Evolutionary conservation across 92 coral and sea anemone species (phyloP).

Genomic region (Porites cylindrica): DNA sequence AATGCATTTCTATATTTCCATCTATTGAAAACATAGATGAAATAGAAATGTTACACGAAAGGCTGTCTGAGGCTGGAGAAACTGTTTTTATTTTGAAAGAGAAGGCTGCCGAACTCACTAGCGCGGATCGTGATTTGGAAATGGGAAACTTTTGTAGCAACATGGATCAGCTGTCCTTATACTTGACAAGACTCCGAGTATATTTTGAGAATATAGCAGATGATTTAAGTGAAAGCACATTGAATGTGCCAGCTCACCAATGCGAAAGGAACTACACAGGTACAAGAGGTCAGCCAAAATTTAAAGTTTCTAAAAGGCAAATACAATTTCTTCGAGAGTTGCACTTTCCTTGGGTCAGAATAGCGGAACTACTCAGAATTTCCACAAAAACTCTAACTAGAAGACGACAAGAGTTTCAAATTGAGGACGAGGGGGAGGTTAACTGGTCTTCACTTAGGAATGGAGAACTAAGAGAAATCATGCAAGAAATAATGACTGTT

Average conservation of each 20-base stretch:
- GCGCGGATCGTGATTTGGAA: conserved; percentile 44
- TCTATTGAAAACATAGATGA: conserved; percentile 55
- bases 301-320: conserved; percentile 65
- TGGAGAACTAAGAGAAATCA: conserved; percentile 44
- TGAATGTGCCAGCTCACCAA: conserved; percentile 22
- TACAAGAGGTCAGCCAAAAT: too few species aligned
- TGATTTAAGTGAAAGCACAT: conserved; percentile 35
- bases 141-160: conserved; percentile 58
- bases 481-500: conserved; percentile 50
- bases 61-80: conserved; percentile 78
- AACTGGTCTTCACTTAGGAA: conserved; percentile 55
- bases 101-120: conserved; percentile 57
- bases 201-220: conserved; percentile 52
- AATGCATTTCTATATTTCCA: conserved; percentile 52
- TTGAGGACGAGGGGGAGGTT: conserved; percentile 43
- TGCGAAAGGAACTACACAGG: conserved; percentile 32
- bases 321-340: conserved; percentile 43
- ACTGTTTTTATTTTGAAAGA: conserved; percentile 60
- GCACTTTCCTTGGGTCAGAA: conserved; percentile 20
- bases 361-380: conserved; percentile 27
- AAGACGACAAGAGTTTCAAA: conserved; percentile 43
- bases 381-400: conserved; percentile 49
- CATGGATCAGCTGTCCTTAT: conserved; percentile 66
- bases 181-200: conserved; percentile 51
- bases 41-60: conserved; percentile 57